Percentiles rank a stretch among this genome's conserved stretches.
These are phyloP conservation scores for Nothocercus nigrocapillus DNA, from an alignment of 2,113 vertebrate species.

Conservation along the genomic window DNA sequence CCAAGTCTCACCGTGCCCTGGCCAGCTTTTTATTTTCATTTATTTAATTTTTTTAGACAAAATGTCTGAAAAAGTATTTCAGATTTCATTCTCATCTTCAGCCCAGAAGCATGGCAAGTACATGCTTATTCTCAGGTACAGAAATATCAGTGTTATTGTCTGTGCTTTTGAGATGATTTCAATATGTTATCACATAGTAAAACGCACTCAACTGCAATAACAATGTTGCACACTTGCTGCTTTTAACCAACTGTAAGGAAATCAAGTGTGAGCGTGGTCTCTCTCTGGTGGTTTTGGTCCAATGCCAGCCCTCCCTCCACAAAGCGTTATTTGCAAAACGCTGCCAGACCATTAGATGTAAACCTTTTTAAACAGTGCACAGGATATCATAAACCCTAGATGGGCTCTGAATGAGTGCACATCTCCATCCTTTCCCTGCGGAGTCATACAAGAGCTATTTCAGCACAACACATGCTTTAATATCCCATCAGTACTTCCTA, in stretches of 20 bases:
- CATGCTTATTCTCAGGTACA: neutral
- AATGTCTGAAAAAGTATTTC: neutral
- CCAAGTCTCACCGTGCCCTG: neutral
- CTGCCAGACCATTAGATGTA: slow-evolving; percentile 60
- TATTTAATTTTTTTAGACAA: neutral
- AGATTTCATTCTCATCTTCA: neutral
- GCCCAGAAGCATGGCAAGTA: neutral
- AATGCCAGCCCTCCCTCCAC: slow-evolving; percentile 45
- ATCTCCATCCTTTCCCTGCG: slow-evolving; percentile 27
- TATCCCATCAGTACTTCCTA: neutral
- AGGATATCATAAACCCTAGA: slow-evolving; percentile 21
- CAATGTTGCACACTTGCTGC: slow-evolving; percentile 13
- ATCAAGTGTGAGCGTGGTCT: slow-evolving; percentile 7
- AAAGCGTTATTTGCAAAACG: slow-evolving; percentile 23
- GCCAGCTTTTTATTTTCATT: neutral
- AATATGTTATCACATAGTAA: neutral
- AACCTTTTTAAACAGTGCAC: slow-evolving; percentile 41
- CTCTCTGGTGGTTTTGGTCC: slow-evolving; percentile 40
- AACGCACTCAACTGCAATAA: slow-evolving; percentile 40
- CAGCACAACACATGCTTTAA: slow-evolving; percentile 54
- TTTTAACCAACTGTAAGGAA: slow-evolving; percentile 21
- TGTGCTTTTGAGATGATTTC: neutral
- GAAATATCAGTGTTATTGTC: neutral
- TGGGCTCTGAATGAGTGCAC: slow-evolving; percentile 3
- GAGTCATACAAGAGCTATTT: slow-evolving; percentile 46